These are phyloP conservation scores for Nansenia antarctica DNA, from an alignment of 2,113 vertebrate genomes.

Conservation along the genomic window DNA sequence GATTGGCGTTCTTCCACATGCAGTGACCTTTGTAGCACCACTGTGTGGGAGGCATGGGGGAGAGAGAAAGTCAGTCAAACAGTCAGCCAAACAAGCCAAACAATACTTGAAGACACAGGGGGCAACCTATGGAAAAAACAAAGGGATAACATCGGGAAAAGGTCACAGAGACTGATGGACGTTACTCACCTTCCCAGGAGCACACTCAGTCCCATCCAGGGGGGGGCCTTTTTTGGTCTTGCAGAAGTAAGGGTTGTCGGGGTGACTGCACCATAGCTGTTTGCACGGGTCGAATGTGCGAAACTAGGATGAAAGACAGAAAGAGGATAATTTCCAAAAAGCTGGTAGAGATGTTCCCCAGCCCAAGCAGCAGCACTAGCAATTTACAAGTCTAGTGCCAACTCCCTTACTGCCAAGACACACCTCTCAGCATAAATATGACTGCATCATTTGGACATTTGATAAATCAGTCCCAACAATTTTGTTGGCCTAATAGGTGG, in stretches of 20 bases:
- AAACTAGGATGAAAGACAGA: slow-evolving; percentile 77
- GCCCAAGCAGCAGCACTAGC: too few relatives aligned
- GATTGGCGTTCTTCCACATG: slow-evolving; percentile 96
- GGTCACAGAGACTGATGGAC: not conserved
- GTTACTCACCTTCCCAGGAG: slow-evolving; percentile 84
- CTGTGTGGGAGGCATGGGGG: slow-evolving; percentile 57
- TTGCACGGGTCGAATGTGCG: slow-evolving; percentile 97
- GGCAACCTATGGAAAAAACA: not conserved
- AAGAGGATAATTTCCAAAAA: not conserved
- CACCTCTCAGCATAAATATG: too few relatives aligned
- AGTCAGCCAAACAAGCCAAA: not conserved
- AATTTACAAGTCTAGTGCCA: not conserved
- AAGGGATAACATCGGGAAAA: not conserved
- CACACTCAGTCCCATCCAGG: slow-evolving; percentile 93
- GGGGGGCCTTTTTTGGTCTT: slow-evolving; percentile 99
- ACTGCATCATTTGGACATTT: too few relatives aligned
- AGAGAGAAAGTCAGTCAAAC: not conserved
- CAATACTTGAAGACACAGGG: not conserved
- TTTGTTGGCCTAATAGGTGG: too few relatives aligned
- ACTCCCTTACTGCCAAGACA: too few relatives aligned
- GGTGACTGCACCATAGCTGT: slow-evolving; percentile 98
- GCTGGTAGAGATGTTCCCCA: not conserved
- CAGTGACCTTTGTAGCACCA: slow-evolving; percentile 99
- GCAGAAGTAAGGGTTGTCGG: slow-evolving; percentile 97
- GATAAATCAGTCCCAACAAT: too few relatives aligned